Evolutionary conservation across 2,888 invertebrate genomes (phyloP).

Genomic region (Nymphalis polychloros): DNA sequence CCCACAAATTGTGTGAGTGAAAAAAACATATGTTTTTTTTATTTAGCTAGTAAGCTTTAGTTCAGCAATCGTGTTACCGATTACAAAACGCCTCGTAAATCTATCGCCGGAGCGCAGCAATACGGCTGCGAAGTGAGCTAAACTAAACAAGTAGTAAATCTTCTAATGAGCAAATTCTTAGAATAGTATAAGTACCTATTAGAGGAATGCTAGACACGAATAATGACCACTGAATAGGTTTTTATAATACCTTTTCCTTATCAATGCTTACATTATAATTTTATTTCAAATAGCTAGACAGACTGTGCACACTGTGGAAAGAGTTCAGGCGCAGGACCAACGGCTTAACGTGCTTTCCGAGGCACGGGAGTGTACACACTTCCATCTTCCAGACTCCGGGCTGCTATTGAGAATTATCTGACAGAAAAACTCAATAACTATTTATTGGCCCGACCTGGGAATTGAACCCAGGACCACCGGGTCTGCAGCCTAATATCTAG

Average conservation of each 20-base stretch:
- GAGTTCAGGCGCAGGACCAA: too few species aligned
- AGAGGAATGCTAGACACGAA: not conserved
- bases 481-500: too few species aligned
- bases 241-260: not conserved
- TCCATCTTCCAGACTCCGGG: too few species aligned
- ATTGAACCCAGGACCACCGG: too few species aligned
- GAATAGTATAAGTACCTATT: not conserved
- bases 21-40: not conserved
- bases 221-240: not conserved
- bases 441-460: too few species aligned
- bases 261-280: not conserved
- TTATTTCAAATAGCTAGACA: too few species aligned
- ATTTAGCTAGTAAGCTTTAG: not conserved
- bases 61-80: not conserved
- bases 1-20: too few species aligned
- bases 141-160: not conserved
- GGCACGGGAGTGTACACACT: too few species aligned
- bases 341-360: too few species aligned
- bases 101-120: not conserved
- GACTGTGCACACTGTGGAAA: too few species aligned
- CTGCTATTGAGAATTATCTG: too few species aligned
- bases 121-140: not conserved
- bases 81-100: conserved; percentile 3
- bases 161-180: conserved; percentile 2
- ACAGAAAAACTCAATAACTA: too few species aligned